Percentiles rank a stretch among this genome's conserved stretches.
Conservation (phyloP, 2,888 invertebrate species). For the Amphiduros pacificus region DNA sequence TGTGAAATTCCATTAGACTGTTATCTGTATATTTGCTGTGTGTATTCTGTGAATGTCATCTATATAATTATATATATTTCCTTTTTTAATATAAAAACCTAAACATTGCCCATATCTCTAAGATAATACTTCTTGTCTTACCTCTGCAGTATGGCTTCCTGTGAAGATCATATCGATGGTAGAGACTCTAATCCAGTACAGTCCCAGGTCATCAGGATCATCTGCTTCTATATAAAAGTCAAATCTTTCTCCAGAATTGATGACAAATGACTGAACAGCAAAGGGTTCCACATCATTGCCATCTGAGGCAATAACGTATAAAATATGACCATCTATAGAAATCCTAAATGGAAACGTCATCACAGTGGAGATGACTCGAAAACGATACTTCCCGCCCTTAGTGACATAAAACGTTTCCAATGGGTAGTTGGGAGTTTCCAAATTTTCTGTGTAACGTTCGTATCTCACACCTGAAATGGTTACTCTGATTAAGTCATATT, state of each 20-base stretch:
- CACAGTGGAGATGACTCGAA: conserved; percentile 44
- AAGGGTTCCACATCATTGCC: conserved; percentile 37
- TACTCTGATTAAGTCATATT: too few relatives aligned
- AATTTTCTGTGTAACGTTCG: background rate
- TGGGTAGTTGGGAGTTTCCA: conserved; percentile 31
- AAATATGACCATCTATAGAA: conserved; percentile 44
- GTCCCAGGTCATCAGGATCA: background rate
- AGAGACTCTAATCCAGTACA: conserved; percentile 12
- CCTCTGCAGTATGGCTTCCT: too few relatives aligned
- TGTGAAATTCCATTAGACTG: too few relatives aligned
- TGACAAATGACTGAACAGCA: conserved; percentile 37
- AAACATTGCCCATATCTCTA: too few relatives aligned
- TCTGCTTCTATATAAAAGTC: conserved; percentile 36
- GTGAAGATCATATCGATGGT: too few relatives aligned
- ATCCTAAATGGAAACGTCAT: conserved; percentile 36
- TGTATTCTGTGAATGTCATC: too few relatives aligned
- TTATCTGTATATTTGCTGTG: too few relatives aligned
- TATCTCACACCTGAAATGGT: background rate
- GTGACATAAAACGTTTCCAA: conserved; percentile 39
- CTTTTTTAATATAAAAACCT: too few relatives aligned
- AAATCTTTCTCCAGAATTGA: conserved; percentile 40
- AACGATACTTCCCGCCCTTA: conserved; percentile 39
- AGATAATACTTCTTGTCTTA: too few relatives aligned
- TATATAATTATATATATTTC: too few relatives aligned
- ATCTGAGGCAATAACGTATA: conserved; percentile 46